Evolutionary conservation across 2,888 invertebrate genomes (phyloP).

Genomic region (Rotaria sp.): DNA sequence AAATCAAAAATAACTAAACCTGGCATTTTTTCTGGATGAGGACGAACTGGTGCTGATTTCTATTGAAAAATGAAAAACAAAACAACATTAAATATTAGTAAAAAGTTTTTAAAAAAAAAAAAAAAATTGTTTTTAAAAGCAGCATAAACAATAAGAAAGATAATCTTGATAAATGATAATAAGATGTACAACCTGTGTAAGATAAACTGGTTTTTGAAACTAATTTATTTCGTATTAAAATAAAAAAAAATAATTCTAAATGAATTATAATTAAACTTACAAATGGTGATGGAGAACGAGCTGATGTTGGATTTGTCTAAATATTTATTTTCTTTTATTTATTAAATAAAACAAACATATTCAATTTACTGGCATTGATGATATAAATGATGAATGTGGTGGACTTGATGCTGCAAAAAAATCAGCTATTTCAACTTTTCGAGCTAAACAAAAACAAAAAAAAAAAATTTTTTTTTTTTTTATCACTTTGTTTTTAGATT

Average conservation of each 20-base stretch:
- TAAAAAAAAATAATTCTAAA: background rate
- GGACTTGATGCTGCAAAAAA: slow-evolving; percentile 37
- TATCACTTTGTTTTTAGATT: too few relatives aligned
- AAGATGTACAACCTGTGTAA: background rate
- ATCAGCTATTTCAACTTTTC: slow-evolving; percentile 35
- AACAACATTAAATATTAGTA: background rate
- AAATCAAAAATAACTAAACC: background rate
- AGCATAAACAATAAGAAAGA: background rate
- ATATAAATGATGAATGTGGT: slow-evolving; percentile 37
- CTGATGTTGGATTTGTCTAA: background rate
- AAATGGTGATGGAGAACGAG: background rate
- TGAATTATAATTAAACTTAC: background rate
- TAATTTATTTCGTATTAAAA: background rate
- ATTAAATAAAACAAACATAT: too few relatives aligned
- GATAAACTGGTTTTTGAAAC: background rate
- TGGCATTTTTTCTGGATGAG: slow-evolving; percentile 41
- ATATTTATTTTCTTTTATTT: background rate
- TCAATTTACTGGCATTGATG: slow-evolving; percentile 33
- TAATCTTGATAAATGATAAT: background rate
- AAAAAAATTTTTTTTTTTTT: background rate
- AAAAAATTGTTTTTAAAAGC: background rate
- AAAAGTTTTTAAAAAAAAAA: background rate
- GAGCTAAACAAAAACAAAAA: slow-evolving; percentile 13
- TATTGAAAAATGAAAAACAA: slow-evolving; percentile 2
- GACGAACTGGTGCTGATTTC: background rate